Conservation (phyloP, 2,888 invertebrate species). For the Caenorhabditis becei region DNA sequence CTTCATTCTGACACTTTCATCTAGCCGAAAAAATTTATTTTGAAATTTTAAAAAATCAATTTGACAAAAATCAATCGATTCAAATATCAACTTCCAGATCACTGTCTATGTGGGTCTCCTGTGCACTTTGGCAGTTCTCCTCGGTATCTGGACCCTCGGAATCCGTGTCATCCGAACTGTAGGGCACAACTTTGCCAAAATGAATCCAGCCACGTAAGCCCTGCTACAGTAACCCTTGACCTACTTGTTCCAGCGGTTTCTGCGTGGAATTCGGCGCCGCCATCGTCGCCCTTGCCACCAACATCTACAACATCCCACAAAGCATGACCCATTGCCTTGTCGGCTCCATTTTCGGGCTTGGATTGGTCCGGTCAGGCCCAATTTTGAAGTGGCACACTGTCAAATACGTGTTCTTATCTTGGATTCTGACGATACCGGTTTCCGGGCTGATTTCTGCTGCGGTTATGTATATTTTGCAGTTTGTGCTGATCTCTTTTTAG, state of each 20-base stretch:
- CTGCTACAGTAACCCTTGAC: too few species aligned
- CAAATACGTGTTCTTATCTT: constrained; percentile 50
- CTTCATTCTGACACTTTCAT: too few species aligned
- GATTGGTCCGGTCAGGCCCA: constrained; percentile 56
- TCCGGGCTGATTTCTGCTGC: too few species aligned
- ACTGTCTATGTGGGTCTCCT: constrained; percentile 44
- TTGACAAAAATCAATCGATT: too few species aligned
- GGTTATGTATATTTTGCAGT: too few species aligned
- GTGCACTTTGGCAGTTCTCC: constrained; percentile 87
- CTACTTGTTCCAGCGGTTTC: constrained; percentile 87
- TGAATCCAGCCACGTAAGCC: constrained; percentile 63
- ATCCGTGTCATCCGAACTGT: constrained; percentile 95
- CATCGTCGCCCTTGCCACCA: constrained; percentile 94
- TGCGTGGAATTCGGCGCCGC: constrained; percentile 97
- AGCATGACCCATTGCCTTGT: constrained; percentile 99
- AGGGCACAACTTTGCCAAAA: constrained; percentile 87
- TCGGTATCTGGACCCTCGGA: constrained; percentile 96
- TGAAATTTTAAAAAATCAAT: too few species aligned
- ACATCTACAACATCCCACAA: constrained; percentile 95
- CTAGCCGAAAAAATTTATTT: too few species aligned
- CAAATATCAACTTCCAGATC: too few species aligned
- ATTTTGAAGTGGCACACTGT: constrained; percentile 57
- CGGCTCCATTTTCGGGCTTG: constrained; percentile 57
- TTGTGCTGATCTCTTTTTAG: too few species aligned
- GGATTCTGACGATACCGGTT: constrained; percentile 56